Evolutionary conservation across 2,113 vertebrate genomes (phyloP).

Genomic region (Synodontis membranacea): DNA sequence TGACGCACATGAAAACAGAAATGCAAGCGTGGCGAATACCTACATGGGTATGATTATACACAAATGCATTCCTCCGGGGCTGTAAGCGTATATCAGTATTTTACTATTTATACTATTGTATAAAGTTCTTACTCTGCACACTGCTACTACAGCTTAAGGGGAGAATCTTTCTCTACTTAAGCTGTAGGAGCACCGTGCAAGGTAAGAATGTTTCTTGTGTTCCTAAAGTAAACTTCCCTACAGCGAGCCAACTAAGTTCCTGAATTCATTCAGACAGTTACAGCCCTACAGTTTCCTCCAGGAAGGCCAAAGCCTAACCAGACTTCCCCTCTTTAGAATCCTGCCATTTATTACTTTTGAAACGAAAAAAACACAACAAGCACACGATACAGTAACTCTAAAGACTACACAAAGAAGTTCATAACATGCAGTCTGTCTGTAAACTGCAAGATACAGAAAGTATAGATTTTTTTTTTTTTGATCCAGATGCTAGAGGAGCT

Average conservation of each 20-base stretch:
- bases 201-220: background rate
- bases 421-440: conserved; percentile 49
- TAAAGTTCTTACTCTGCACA: too few relatives aligned
- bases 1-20: background rate
- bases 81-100: background rate
- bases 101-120: too few relatives aligned
- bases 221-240: conserved; percentile 11
- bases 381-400: conserved; percentile 31
- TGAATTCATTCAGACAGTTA: conserved; percentile 22
- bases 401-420: conserved; percentile 56
- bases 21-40: background rate
- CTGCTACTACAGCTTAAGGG: too few relatives aligned
- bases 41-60: conserved; percentile 2
- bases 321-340: background rate
- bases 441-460: conserved; percentile 63
- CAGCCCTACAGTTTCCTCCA: background rate
- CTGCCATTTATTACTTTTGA: background rate
- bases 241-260: background rate
- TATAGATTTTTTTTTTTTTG: conserved; percentile 6
- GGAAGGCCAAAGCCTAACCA: background rate
- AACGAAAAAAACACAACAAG: background rate
- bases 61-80: background rate
- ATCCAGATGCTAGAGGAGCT: conserved; percentile 49
- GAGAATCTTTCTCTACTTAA: background rate
- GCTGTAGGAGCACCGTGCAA: background rate